Percentiles rank a stretch among this genome's conserved stretches.
phyloP scores from a whole-genome alignment of 1,140 invertebrate species.

The Meloidogyne chitwoodi region DNA sequence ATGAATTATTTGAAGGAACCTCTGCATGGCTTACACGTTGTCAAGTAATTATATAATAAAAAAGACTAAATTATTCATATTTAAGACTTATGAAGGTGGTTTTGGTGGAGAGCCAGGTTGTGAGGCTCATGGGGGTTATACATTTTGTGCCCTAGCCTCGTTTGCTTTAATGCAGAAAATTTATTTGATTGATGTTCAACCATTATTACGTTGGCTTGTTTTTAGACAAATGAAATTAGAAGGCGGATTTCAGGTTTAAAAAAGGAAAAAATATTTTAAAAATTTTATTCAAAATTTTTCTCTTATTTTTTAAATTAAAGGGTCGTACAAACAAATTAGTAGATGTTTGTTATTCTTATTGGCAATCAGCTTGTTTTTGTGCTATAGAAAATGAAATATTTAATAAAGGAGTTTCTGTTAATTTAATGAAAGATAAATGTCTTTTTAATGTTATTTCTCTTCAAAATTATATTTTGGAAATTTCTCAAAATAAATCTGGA shows the following conservation, averaged over 20 bases:
- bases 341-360: slow-evolving; percentile 97
- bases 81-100: slow-evolving; percentile 96
- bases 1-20: slow-evolving; percentile 65
- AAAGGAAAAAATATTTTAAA: slow-evolving; percentile 3
- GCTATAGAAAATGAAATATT: slow-evolving; percentile 33
- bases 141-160: slow-evolving; percentile 88
- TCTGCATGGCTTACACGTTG: slow-evolving; percentile 74
- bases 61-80: slow-evolving; percentile 64
- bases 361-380: slow-evolving; percentile 88
- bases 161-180: slow-evolving; percentile 72
- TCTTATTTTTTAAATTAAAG: slow-evolving; percentile 12
- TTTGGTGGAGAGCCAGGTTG: slow-evolving; percentile 87
- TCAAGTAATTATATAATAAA: neutral
- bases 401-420: slow-evolving; percentile 2
- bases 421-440: neutral
- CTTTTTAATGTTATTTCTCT: slow-evolving; percentile 66
- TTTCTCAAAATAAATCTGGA: slow-evolving; percentile 81
- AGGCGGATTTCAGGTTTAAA: slow-evolving; percentile 62
- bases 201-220: slow-evolving; percentile 59
- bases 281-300: neutral
- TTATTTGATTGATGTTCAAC: slow-evolving; percentile 25
- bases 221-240: slow-evolving; percentile 62
- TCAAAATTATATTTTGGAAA: slow-evolving; percentile 88
- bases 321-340: slow-evolving; percentile 91
- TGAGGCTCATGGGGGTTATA: slow-evolving; percentile 97